phyloP scores from a whole-genome alignment of 2,888 invertebrate genomes.

The Cremastobaeus sp. region DNA sequence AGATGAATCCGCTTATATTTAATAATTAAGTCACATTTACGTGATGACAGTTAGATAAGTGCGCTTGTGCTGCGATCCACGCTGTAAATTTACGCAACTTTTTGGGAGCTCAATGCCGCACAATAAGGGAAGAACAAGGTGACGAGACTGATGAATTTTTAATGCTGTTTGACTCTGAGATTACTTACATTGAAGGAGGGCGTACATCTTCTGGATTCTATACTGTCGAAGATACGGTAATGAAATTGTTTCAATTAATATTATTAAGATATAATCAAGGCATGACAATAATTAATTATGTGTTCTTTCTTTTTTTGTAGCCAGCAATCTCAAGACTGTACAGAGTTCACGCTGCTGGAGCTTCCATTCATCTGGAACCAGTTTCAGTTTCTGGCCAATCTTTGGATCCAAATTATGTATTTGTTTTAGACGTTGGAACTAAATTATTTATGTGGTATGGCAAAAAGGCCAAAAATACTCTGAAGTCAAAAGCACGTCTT shows the following conservation, averaged over 20 bases:
- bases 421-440: conserved; percentile 91
- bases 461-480: conserved; percentile 90
- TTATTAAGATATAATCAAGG: not conserved
- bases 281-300: too few relatives aligned
- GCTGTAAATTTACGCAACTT: conserved; percentile 98
- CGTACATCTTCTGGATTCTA: conserved; percentile 98
- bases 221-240: conserved; percentile 93
- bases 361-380: conserved; percentile 92
- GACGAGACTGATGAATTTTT: conserved; percentile 98
- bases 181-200: conserved; percentile 98
- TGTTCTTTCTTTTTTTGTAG: conserved; percentile 77
- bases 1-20: not conserved
- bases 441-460: conserved; percentile 96
- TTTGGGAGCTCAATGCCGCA: conserved; percentile 94
- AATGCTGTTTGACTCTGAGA: conserved; percentile 91
- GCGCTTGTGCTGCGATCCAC: conserved; percentile 98
- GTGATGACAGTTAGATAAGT: conserved; percentile 89
- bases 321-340: conserved; percentile 91
- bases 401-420: conserved; percentile 94
- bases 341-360: conserved; percentile 92
- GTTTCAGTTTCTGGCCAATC: conserved; percentile 85
- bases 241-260: not conserved
- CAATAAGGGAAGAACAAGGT: conserved; percentile 96
- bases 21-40: conserved; percentile 21
- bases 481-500: conserved; percentile 92